Evolutionary conservation across 2,113 vertebrate genomes (phyloP).

Genomic region (Petrocephalus zakoni): DNA sequence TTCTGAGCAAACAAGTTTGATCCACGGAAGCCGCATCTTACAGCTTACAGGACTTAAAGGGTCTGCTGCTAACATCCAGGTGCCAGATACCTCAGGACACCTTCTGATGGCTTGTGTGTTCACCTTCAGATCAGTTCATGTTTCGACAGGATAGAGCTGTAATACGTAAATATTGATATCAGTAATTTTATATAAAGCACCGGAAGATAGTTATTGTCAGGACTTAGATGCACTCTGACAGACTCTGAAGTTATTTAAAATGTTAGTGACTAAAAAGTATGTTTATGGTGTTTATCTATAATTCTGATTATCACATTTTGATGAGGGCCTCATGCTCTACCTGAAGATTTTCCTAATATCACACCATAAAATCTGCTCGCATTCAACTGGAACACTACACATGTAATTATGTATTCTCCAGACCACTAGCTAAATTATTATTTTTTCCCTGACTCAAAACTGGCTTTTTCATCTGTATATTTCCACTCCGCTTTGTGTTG

Average conservation of each 20-base stretch:
- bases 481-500: slow-evolving; percentile 35
- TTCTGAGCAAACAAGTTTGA: too few species aligned
- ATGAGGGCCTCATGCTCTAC: background rate
- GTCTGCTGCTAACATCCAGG: too few species aligned
- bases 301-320: background rate
- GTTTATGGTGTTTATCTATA: background rate
- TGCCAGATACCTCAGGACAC: too few species aligned
- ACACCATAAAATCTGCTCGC: background rate
- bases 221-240: background rate
- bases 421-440: background rate
- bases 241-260: background rate
- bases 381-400: background rate
- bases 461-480: slow-evolving; percentile 53
- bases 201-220: background rate
- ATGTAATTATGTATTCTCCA: background rate
- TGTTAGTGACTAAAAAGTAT: background rate
- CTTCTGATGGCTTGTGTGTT: background rate
- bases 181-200: background rate
- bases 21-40: too few species aligned
- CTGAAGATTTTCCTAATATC: background rate
- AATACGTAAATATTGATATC: background rate
- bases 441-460: slow-evolving; percentile 2
- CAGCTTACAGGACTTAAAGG: too few species aligned
- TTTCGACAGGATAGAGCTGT: background rate
- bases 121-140: too few species aligned